Evolutionary conservation across 1,140 invertebrate genomes (phyloP), one percentile per base, ranked within the genome.

Genomic region (Drosophila murphyi): DNA sequence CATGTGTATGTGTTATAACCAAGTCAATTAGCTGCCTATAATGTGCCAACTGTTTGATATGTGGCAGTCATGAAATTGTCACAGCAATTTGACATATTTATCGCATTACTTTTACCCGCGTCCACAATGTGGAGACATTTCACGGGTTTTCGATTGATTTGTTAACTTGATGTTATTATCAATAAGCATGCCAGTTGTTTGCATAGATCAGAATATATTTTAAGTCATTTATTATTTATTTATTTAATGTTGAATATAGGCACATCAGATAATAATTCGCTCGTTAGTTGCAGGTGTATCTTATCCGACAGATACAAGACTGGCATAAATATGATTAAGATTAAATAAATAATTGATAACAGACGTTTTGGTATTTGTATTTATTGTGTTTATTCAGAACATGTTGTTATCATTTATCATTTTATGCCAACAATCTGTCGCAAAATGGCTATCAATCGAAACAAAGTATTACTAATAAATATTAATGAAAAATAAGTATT

Each of bases 1-100:
- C 20, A 29, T 32, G 35, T 12, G 10, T 10, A 12, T 43, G 50
- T 72, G 61, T 62, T 48, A 69, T 74, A 74, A 28, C 1, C 51
- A 63, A 76, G 50, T 47, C 69, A 63, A 72, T 78, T 63, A 70
- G 54, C 10, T 35, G 57, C 59, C n/a, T 57, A 52, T 71, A 76
- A 68, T 76, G 52, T 68, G 51, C 76, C 68, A 63, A 57, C 12
- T 37, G 41, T 68, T 76, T 34, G 54, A 47, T 8, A 59, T 78
- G 71, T 68, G 50, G 69, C 69, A 77, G 69, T 69, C 74, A 68
- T 60, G 76, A 54, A 79, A 62, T 76, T 72, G 54, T 64, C 63
- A 45, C 12, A 52, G 52, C 57, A 62, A 76, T 68, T 59, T 62
- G 75, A 62, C 47, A 67, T 68, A 62, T 60, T 62, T 62, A 72